phyloP scores from a whole-genome alignment of 2,113 vertebrate species.

The Cariama cristata region DNA sequence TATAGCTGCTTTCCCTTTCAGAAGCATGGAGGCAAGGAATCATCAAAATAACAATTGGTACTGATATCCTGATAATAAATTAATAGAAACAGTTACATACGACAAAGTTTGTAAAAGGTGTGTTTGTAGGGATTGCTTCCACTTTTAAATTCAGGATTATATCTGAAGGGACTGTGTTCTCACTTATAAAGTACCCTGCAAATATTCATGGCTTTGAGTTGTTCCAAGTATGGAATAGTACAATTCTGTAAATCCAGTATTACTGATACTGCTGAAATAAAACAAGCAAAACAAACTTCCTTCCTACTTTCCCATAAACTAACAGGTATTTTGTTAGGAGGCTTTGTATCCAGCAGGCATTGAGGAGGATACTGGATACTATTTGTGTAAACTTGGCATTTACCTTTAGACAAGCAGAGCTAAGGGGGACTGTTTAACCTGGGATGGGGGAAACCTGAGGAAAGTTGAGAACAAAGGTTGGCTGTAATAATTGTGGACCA shows the following conservation, averaged over 20 bases:
- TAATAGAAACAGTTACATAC: background rate
- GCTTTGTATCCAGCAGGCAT: background rate
- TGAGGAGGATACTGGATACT: background rate
- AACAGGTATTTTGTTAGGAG: background rate
- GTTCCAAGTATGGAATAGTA: background rate
- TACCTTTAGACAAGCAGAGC: background rate
- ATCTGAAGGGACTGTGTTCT: background rate
- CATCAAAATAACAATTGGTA: constrained; percentile 38
- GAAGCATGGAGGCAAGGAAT: constrained; percentile 16
- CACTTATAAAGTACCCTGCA: background rate
- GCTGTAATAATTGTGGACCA: background rate
- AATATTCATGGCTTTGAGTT: background rate
- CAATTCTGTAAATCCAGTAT: background rate
- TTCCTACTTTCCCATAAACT: background rate
- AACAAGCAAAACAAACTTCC: background rate
- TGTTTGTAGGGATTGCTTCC: background rate
- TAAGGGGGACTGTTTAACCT: background rate
- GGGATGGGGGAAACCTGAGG: background rate
- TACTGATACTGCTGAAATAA: background rate
- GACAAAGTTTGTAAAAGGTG: background rate
- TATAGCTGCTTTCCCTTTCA: constrained; percentile 65
- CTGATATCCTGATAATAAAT: constrained; percentile 53
- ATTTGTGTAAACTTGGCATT: background rate
- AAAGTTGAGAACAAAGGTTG: background rate
- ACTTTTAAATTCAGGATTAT: background rate